These are phyloP conservation scores for Podotricha telesiphe DNA, from an alignment of 2,888 invertebrate genomes.

Conservation along the genomic window DNA sequence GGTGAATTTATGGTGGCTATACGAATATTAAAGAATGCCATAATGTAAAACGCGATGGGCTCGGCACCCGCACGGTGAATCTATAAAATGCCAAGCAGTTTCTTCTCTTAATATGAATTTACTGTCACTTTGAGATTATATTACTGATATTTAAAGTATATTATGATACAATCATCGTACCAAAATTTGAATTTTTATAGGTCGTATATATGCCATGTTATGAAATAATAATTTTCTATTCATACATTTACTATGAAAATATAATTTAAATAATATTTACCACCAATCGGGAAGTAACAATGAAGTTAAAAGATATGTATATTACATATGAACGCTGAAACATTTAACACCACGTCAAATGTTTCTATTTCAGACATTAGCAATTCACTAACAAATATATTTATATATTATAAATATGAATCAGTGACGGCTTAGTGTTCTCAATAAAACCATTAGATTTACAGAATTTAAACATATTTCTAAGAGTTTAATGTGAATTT, in stretches of 20 bases:
- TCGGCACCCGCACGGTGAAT: no score
- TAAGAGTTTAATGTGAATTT: background rate
- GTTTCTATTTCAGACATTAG: constrained; percentile 20
- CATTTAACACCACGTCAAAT: constrained; percentile 11
- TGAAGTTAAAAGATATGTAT: no score
- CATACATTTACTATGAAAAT: no score
- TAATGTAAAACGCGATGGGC: no score
- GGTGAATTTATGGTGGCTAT: no score
- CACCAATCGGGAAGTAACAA: no score
- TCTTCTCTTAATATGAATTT: background rate
- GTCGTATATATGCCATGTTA: background rate
- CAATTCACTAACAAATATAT: background rate
- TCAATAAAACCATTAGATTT: background rate
- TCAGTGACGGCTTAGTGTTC: constrained; percentile 1
- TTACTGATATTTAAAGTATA: background rate
- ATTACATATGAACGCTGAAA: no score
- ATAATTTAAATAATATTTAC: background rate
- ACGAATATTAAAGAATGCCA: no score
- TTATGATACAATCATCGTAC: no score
- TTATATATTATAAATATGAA: constrained; percentile 12
- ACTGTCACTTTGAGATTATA: background rate
- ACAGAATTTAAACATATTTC: background rate
- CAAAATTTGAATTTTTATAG: background rate
- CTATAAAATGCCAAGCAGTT: no score
- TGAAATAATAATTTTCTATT: no score